Evolutionary conservation across 2,797 vertebrate species (phyloP).

Genomic region (Cuniculus paca): DNA sequence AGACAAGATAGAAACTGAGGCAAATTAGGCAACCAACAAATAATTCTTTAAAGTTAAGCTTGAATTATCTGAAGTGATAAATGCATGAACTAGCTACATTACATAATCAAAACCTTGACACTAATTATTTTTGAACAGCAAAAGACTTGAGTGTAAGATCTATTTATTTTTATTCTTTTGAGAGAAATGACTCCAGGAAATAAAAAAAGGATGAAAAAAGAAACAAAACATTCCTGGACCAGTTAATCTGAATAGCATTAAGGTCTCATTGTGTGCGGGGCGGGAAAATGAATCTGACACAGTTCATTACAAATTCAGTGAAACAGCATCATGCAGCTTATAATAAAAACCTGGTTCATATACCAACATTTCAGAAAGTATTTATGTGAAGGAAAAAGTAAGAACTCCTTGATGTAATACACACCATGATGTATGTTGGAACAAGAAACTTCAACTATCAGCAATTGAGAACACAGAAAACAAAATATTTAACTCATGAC

Average conservation of each 20-base stretch:
- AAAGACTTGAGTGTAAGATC: background rate
- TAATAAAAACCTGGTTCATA: conserved; percentile 25
- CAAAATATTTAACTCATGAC: background rate
- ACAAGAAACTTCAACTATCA: background rate
- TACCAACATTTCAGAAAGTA: background rate
- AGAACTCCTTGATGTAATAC: background rate
- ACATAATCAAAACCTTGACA: background rate
- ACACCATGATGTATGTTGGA: background rate
- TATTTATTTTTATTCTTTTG: background rate
- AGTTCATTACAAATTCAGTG: conserved; percentile 66
- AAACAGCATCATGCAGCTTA: conserved; percentile 37
- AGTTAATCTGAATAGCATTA: background rate
- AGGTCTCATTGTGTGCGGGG: conserved; percentile 39
- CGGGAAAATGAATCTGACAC: conserved; percentile 74
- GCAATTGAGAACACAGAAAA: background rate
- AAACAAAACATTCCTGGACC: background rate
- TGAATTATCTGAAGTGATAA: background rate
- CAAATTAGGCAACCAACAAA: background rate
- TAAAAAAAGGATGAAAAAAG: fast-evolving
- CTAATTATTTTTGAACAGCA: background rate
- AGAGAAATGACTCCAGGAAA: background rate
- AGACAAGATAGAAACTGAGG: background rate
- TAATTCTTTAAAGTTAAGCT: background rate
- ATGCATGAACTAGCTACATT: background rate
- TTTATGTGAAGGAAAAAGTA: conserved; percentile 19